Percentiles rank a stretch among this genome's conserved stretches.
Conservation (phyloP, 2,888 invertebrate genomes). For the Elmis aenea region DNA sequence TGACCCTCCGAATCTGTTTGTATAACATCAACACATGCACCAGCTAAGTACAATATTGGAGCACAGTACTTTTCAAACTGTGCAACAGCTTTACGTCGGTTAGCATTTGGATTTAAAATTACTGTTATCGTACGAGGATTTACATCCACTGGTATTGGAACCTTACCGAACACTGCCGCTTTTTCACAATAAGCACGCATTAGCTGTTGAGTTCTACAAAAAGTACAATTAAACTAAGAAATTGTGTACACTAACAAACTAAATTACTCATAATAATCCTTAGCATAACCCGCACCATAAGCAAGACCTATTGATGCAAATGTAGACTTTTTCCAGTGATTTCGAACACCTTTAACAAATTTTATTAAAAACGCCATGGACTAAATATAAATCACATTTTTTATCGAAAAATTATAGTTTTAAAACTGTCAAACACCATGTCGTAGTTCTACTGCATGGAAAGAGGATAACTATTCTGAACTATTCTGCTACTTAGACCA, state of each 20-base stretch:
- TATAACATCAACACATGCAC: conserved; percentile 68
- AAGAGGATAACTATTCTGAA: no score
- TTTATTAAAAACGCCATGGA: conserved; percentile 56
- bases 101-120: conserved; percentile 86
- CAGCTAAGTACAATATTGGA: conserved; percentile 87
- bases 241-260: conserved; percentile 10
- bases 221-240: conserved; percentile 9
- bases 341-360: conserved; percentile 63
- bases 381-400: background rate
- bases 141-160: conserved; percentile 52
- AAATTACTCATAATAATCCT: conserved; percentile 71
- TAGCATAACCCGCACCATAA: conserved; percentile 66
- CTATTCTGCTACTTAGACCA: no score
- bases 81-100: conserved; percentile 63
- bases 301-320: conserved; percentile 61
- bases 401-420: no score
- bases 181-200: conserved; percentile 77
- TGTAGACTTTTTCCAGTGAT: conserved; percentile 86
- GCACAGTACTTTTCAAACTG: conserved; percentile 89
- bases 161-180: conserved; percentile 68
- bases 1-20: conserved; percentile 86
- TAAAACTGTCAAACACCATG: no score
- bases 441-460: no score
- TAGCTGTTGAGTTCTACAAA: conserved; percentile 64
- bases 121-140: conserved; percentile 76